Evolutionary conservation across 2,113 vertebrate genomes (phyloP), one percentile per base, ranked within the genome.

Genomic region (Gambusia affinis): DNA sequence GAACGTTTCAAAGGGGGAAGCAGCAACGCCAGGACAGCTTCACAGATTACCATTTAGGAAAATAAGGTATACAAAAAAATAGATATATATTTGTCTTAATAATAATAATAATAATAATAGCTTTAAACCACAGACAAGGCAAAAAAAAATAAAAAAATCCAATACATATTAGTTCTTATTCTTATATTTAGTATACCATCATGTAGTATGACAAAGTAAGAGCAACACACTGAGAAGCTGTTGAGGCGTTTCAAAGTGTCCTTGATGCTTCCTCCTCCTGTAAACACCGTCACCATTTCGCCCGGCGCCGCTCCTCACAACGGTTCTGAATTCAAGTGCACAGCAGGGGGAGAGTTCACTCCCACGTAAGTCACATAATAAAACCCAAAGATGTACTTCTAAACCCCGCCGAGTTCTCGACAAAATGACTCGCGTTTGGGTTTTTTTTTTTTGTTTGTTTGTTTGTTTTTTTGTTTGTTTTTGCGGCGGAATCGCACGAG

Each of bases 121-220:
- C 72, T 88, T 78, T 88, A 57, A 85, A 87, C 76, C 87, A 88
- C 81, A 61, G 70, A 89, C 85, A 77, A 92, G 84, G 85, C 87
- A 83, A 87, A 33, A 33, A 27, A 33, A 33, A 33, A n/a, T n/a
- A 33, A 33, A 29, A 35, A 37, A 89, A 73, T 78, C 62, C 83
- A 83, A 85, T 60, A 77, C 78, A 68, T 69, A 85, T 62, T 37
- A 62, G 75, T 67, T 77, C 78, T 73, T 85, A 78, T 81, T 80
- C 73, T 71, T 83, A 82, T 77, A 61, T 77, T 76, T 89, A 78
- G 85, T 63, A 22, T 86, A 91, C 84, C 91, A 88, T 87, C 91
- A 88, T 81, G 27, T 51, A 78, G 67, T 64, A 81, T 85, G 81
- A 78, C 85, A 76, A 86, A 85, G 64, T 72, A 66, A 73, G 51